Evolutionary conservation across 2,113 vertebrate genomes (phyloP), one percentile per base, ranked within the genome.

Genomic region (Typhlomys cinereus): DNA sequence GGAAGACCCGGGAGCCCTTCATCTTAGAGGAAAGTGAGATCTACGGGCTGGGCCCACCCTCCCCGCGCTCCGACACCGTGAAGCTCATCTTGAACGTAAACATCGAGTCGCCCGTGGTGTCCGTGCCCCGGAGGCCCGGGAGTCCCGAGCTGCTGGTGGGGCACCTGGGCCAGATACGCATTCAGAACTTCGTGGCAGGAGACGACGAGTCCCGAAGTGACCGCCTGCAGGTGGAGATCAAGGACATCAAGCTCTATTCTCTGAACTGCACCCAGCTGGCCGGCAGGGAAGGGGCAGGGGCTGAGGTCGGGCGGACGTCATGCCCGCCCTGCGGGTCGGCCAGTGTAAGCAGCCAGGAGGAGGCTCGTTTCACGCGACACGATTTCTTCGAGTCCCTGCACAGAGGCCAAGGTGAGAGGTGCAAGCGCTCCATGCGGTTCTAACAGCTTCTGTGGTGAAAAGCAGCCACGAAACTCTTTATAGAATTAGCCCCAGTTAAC

Each of bases 211-310:
- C 98, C 10, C 98, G 98, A 91, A 98, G 97, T 73, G 99, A 99
- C 70, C 98, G 97, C 83, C 96, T 99, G 84, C 99, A 99, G 92
- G 99, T 99, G 66, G 98, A 99, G 94, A 99, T 99, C 88, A 99
- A 98, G 95, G 99, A 99, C 80, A 99, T 99, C 92, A 98, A 99
- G 29, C 98, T 99, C 25, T 99, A 99, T 97, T 99, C 99, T 34
- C 97, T 99, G 87, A 99, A 99, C 87, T 99, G 98, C 85, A 98
- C 98, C 89, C 98, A 98, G 1, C 95, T 99, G 93, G 96, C 94
- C 9, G 97, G 92, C 98, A 97, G 97, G 95, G 98, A 98, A 64
- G 96, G 97, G 31, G 34, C 96, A 17, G 75, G 91, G 11, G 73
- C 90, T 48, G 97, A 98, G 59, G 7, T 31, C 23, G 14, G 57